Evolutionary conservation across 1,140 invertebrate genomes (phyloP).

Genomic region (Cotesia chilonis): DNA sequence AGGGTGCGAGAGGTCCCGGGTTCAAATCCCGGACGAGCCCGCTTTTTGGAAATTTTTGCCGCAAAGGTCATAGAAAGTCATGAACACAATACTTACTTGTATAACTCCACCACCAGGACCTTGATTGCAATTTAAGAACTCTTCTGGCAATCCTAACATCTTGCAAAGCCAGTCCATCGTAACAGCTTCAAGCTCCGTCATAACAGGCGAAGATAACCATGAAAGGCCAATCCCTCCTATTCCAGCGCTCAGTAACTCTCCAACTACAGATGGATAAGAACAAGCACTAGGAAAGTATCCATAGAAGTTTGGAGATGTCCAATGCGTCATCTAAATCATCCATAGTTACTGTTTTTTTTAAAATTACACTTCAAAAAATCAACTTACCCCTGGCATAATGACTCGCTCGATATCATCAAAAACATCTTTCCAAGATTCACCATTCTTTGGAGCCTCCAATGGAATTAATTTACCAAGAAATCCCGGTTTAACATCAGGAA

Average conservation of each 20-base stretch:
- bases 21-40: constrained; percentile 47
- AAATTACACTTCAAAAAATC: not conserved
- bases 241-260: constrained; percentile 84
- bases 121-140: constrained; percentile 79
- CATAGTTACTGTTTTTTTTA: not conserved
- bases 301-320: constrained; percentile 94
- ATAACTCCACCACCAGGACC: constrained; percentile 90
- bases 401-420: constrained; percentile 82
- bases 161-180: constrained; percentile 96
- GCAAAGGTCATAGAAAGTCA: not conserved
- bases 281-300: constrained; percentile 89
- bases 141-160: constrained; percentile 82
- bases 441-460: constrained; percentile 75
- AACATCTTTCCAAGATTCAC: constrained; percentile 84
- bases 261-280: constrained; percentile 88
- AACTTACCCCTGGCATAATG: constrained; percentile 84
- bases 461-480: constrained; percentile 81
- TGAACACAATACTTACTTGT: constrained; percentile 69
- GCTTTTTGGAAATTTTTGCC: constrained; percentile 24
- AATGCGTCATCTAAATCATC: constrained; percentile 82
- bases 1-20: constrained; percentile 49
- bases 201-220: constrained; percentile 94
- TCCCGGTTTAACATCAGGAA: constrained; percentile 80
- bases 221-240: constrained; percentile 89
- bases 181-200: constrained; percentile 93